Percentiles rank a stretch among this genome's conserved stretches.
Evolutionary conservation across 2,113 vertebrate species (phyloP).

Genomic region (Bambusicola thoracicus): DNA sequence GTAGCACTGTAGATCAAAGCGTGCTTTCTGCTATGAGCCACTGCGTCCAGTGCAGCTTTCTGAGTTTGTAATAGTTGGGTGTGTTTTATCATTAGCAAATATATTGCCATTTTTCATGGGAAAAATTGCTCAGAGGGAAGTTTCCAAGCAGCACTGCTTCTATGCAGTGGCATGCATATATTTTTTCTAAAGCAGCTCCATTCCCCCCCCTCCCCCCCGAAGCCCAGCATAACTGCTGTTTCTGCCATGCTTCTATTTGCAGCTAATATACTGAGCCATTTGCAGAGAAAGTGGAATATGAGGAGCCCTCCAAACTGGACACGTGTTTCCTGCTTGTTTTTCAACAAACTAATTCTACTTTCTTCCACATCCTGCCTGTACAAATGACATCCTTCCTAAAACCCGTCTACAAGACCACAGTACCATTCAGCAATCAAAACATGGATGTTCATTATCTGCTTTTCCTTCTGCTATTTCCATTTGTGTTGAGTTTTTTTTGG

Average conservation of each 20-base stretch:
- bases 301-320: neutral
- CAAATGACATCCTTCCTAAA: constrained; percentile 2
- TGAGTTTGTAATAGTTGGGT: neutral
- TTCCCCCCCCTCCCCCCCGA: neutral
- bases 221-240: neutral
- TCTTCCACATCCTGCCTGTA: constrained; percentile 11
- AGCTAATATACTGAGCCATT: neutral
- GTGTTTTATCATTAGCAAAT: neutral
- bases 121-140: neutral
- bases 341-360: neutral
- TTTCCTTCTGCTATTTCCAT: neutral
- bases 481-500: too few relatives aligned
- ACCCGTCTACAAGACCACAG: neutral
- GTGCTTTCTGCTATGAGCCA: neutral
- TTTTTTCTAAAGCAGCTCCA: neutral
- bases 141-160: neutral
- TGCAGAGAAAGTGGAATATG: neutral
- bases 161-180: neutral
- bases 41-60: neutral
- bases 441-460: neutral
- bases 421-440: neutral
- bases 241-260: neutral
- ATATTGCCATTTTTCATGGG: neutral
- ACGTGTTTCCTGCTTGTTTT: constrained; percentile 26
- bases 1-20: neutral